These are phyloP conservation scores for Lordiphosa mommai DNA, from an alignment of 1,140 invertebrate genomes.

Conservation along the genomic window DNA sequence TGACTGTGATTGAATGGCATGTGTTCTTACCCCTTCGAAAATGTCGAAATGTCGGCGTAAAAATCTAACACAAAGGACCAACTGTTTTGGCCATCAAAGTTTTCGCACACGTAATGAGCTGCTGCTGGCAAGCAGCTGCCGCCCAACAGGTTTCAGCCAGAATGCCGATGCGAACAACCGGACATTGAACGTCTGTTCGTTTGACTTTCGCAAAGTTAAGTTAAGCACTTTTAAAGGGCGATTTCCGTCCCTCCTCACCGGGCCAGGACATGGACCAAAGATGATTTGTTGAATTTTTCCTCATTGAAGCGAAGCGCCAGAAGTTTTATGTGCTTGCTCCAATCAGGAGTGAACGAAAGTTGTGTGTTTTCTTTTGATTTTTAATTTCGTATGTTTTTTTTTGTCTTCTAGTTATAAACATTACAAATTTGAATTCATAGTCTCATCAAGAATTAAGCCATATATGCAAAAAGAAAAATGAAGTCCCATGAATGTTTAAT, in stretches of 20 bases:
- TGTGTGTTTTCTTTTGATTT: conserved; percentile 5
- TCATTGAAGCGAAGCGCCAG: conserved; percentile 9
- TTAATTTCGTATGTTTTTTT: background rate
- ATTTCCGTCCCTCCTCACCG: conserved; percentile 8
- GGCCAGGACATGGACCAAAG: conserved; percentile 2
- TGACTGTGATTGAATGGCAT: background rate
- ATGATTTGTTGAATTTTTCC: conserved; percentile 21
- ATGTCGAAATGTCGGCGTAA: conserved; percentile 8
- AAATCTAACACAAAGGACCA: conserved; percentile 19
- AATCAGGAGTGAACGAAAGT: background rate
- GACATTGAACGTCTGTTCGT: conserved; percentile 28
- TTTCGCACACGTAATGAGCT: conserved; percentile 43
- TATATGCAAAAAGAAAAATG: background rate
- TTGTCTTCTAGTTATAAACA: background rate
- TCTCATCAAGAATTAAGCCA: background rate
- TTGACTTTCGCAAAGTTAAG: conserved; percentile 41
- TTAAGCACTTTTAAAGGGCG: conserved; percentile 24
- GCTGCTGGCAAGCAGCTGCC: conserved; percentile 18
- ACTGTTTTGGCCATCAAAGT: conserved; percentile 25
- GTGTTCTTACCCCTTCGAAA: conserved; percentile 6
- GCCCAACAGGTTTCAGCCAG: background rate
- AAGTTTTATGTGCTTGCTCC: conserved; percentile 10
- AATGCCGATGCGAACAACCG: conserved; percentile 3
- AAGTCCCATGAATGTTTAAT: background rate
- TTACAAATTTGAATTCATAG: background rate